A percentile compares a stretch with the other conserved stretches of the same genome.
Evolutionary conservation across 2,797 vertebrate genomes (phyloP).

Genomic region (Gymnodraco acuticeps): DNA sequence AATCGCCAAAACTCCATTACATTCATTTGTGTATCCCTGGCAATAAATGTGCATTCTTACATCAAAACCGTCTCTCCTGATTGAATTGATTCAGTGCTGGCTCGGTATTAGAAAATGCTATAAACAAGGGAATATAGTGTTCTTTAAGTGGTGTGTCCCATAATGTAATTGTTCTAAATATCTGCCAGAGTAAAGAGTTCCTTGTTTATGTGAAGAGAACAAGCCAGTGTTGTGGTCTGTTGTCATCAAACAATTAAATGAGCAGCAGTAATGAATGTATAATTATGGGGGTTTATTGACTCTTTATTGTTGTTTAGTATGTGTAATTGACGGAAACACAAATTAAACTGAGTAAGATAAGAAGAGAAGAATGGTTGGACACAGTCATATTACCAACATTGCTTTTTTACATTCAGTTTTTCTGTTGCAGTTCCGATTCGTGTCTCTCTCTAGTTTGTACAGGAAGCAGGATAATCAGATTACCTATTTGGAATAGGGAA

Average conservation of each 20-base stretch:
- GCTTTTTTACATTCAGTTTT: conserved; percentile 71
- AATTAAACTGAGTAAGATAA: neutral
- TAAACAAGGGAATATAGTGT: conserved; percentile 84
- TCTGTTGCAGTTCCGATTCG: conserved; percentile 78
- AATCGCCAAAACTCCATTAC: no score
- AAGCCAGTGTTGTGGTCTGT: neutral
- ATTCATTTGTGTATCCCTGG: no score
- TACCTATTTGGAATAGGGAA: conserved; percentile 84
- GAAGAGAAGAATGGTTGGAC: neutral
- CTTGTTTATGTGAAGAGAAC: conserved; percentile 14
- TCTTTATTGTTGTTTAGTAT: neutral
- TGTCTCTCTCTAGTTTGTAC: conserved; percentile 69
- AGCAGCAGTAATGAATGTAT: neutral
- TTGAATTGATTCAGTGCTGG: neutral
- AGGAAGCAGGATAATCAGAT: conserved; percentile 93
- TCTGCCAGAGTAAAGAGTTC: conserved; percentile 70
- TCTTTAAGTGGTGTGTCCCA: conserved; percentile 65
- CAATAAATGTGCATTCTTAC: no score
- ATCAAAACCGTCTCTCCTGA: no score
- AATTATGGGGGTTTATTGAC: neutral
- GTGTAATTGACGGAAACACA: neutral
- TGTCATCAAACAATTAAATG: conserved; percentile 16
- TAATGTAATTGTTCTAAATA: conserved; percentile 87
- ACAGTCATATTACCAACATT: conserved; percentile 17
- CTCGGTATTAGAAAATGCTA: conserved; percentile 49